Conservation (phyloP, 1,140 invertebrate genomes). For the Contarinia nasturtii region DNA sequence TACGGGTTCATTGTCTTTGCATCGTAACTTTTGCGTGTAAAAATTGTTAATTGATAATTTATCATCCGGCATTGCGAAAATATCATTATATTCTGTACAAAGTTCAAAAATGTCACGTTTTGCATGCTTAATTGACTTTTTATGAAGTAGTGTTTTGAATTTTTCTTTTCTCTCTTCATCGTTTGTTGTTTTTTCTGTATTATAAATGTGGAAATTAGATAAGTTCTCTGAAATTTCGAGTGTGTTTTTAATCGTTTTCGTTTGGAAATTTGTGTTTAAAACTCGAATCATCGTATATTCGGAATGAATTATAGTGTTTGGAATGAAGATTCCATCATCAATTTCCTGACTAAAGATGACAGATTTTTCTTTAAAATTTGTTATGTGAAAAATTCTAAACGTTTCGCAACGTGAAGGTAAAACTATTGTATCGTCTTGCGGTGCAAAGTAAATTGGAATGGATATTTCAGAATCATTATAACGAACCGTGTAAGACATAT, state of each 20-base stretch:
- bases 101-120: background rate
- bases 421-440: background rate
- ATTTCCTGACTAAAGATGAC: background rate
- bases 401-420: background rate
- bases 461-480: background rate
- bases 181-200: background rate
- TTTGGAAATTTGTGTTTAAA: background rate
- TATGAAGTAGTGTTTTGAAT: too few species aligned
- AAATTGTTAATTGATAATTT: conserved; percentile 1
- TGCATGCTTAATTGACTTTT: background rate
- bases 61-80: background rate
- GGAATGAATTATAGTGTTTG: background rate
- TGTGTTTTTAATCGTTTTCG: background rate
- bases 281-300: background rate
- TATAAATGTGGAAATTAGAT: background rate
- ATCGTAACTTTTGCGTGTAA: background rate
- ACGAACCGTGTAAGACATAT: background rate
- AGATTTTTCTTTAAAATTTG: background rate
- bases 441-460: background rate
- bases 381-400: background rate
- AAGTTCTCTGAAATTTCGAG: background rate
- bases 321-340: background rate
- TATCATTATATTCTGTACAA: background rate
- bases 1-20: background rate
- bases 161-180: background rate